Evolutionary conservation across 2,797 vertebrate species (phyloP), one percentile per base, ranked within the genome.

Genomic region (Selene dorsalis): DNA sequence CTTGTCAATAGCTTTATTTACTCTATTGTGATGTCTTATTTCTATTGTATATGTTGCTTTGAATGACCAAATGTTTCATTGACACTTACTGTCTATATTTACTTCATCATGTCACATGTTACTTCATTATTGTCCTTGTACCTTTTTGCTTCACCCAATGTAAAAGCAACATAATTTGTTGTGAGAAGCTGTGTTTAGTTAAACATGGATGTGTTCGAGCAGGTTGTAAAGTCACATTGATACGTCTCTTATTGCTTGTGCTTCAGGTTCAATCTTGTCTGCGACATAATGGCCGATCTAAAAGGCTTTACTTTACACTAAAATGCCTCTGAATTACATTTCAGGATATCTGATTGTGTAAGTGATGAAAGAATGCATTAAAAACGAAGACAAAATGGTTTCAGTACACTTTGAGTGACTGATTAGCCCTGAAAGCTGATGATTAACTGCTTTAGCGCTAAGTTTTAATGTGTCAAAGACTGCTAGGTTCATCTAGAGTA

Each of bases 281-380:
- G 52, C 47, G 62, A 66, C 59, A 45, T 60, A 76, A 77, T 63
- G 81, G 45, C 53, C 38, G 47, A 45, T 71, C 74, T 82, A 43
- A 77, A 88, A 83, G 71, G 76, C 75, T 90, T 90, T 72, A 83
- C 80, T 74, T 92, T 67, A 90, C 82, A 66, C 87, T 90, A 84
- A 87, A 82, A 82, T 79, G 83, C 83, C 80, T 80, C 60, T 82
- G 77, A 87, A 84, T 76, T 76, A 64, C 83, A 69, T 39, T 81
- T 78, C 69, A 80, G 84, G 62, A 48, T 79, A 78, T 68, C 64
- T 86, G 79, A 80, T 74, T 77, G 80, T 86, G 64, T 67, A 90
- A 84, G 69, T 84, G 79, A 84, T 88, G 82, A 87, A 85, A 84
- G 82, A 91, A 86, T 91, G 80, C 85, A 93, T 90, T 91, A 94